Evolutionary conservation across 1,140 invertebrate species (phyloP), one percentile per base, ranked within the genome.

Genomic region (Batillaria attramentaria): DNA sequence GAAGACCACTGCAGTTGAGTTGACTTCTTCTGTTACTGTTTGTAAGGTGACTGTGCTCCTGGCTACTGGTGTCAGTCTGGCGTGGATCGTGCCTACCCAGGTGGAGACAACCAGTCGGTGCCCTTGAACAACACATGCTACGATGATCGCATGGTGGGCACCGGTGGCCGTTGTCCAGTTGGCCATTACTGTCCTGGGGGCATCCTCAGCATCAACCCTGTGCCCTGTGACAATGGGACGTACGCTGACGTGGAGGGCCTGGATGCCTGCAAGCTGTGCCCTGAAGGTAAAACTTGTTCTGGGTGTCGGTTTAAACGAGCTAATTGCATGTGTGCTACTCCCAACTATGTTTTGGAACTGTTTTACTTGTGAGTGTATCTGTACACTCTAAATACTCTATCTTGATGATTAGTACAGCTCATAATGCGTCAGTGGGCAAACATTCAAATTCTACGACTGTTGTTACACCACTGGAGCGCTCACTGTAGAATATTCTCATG

Each of bases 41-140:
- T n/a, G 43, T 13, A 76, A 89, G 89, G 88, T 79, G 79, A 88
- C 77, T 90, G 89, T 87, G 82, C 81, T 3, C 72, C 85, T 43
- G 89, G 89, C 24, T 85, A 89, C 72, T 90, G 88, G 85, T 90
- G 89, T 81, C 81, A 84, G 35, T 85, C 82, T 35, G 88, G 88
- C 3, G 84, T 89, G 31, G 89, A 90, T 66, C 84, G 87, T 33
- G 72, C 83, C 10, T 84, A 84, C 75, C 89, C 89, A 6, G 79
- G 86, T 76, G 85, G 85, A 28, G 74, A 79, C 39, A 89, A 87
- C 82, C 81, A 85, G 54, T 82, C 84, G 2, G 43, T 54, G 28
- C 43, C 79, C 3, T 54, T 82, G 24, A 89, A 89, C 78, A 83
- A 83, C 75, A 84, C 81, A 0, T 89, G 87, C 75, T 89, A 88